These are phyloP conservation scores for Ischnura elegans DNA, from an alignment of 2,888 invertebrate species.

Conservation along the genomic window DNA sequence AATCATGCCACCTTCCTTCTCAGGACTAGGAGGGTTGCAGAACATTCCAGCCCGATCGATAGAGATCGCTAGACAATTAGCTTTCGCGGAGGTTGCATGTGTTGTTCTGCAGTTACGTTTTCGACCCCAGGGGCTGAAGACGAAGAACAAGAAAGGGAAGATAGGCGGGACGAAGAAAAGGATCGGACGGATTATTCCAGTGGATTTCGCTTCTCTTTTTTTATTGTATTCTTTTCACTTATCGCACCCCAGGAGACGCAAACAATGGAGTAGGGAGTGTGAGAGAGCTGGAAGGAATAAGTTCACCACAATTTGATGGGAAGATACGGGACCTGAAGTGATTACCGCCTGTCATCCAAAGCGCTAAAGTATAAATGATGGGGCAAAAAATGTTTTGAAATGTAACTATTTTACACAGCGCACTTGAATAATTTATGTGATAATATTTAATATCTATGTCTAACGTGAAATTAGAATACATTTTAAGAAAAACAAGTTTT, in stretches of 20 bases:
- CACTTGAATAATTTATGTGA: too few species aligned
- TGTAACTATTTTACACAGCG: too few species aligned
- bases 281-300: neutral
- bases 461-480: too few species aligned
- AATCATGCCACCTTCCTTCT: slow-evolving; percentile 1
- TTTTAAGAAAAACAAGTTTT: too few species aligned
- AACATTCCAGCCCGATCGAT: slow-evolving; percentile 38
- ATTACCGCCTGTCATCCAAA: too few species aligned
- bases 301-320: too few species aligned
- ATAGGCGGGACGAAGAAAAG: neutral
- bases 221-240: neutral
- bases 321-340: too few species aligned
- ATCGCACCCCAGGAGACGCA: neutral
- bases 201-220: neutral
- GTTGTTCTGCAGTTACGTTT: slow-evolving; percentile 42
- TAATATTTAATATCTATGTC: too few species aligned
- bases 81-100: slow-evolving; percentile 52
- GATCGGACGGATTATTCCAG: neutral
- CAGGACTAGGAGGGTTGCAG: neutral
- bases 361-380: too few species aligned
- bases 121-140: neutral
- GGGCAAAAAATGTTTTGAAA: too few species aligned
- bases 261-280: neutral
- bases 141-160: neutral
- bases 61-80: slow-evolving; percentile 59